Conservation (phyloP, 2,113 vertebrate species). For the Atherinomorus stipes region DNA sequence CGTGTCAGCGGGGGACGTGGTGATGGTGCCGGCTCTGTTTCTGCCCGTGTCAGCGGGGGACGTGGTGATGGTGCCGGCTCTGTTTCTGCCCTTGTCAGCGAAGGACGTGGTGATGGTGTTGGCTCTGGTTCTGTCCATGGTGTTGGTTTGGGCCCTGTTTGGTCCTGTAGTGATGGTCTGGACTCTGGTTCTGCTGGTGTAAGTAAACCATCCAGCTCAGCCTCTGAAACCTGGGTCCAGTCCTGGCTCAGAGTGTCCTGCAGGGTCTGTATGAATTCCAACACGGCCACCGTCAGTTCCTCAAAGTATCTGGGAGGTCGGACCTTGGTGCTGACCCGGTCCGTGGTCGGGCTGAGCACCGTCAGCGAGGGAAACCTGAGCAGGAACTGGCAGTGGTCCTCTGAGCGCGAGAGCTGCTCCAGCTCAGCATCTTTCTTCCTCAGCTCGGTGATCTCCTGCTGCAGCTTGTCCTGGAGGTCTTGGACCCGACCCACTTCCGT, state of each 20-base stretch:
- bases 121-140: no score
- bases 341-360: background rate
- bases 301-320: background rate
- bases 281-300: background rate
- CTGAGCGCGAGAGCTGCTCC: background rate
- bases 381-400: background rate
- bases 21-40: no score
- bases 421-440: background rate
- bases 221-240: background rate
- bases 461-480: slow-evolving; percentile 3
- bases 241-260: slow-evolving; percentile 8
- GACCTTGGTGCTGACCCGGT: background rate
- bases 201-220: background rate
- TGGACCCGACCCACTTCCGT: background rate
- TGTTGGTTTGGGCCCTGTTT: no score
- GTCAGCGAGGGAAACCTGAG: background rate
- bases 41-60: no score
- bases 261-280: background rate
- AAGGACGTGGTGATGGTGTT: no score
- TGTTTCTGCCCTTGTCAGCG: no score
- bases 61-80: no score
- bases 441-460: slow-evolving; percentile 7
- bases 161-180: background rate
- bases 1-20: no score
- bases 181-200: background rate